These are phyloP conservation scores for Limenitis arthemis DNA, from an alignment of 2,888 invertebrate genomes.

Conservation along the genomic window DNA sequence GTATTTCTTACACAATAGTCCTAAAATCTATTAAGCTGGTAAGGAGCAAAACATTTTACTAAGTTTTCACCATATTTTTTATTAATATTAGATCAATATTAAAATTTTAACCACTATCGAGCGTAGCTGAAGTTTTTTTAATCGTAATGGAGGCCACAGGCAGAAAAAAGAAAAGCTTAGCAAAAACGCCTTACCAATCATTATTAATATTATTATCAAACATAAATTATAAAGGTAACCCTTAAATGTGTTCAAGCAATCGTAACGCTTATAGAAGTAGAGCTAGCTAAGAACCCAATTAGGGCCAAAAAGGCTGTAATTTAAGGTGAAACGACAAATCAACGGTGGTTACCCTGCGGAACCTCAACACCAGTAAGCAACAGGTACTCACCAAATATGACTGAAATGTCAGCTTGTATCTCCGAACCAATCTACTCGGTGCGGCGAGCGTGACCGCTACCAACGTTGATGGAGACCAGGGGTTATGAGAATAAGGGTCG, in stretches of 20 bases:
- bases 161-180: too few relatives aligned
- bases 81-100: too few relatives aligned
- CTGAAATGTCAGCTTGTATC: slow-evolving; percentile 10
- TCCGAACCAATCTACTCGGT: slow-evolving; percentile 3
- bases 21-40: too few relatives aligned
- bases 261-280: neutral
- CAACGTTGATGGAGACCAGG: neutral
- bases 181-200: too few relatives aligned
- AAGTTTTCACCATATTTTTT: too few relatives aligned
- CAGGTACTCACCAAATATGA: slow-evolving; percentile 11
- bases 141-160: too few relatives aligned
- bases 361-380: slow-evolving; percentile 7
- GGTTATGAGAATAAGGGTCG: neutral
- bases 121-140: too few relatives aligned
- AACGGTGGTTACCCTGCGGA: slow-evolving; percentile 6
- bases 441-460: slow-evolving; percentile 3
- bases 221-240: neutral
- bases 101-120: too few relatives aligned
- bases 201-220: neutral
- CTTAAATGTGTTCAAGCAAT: slow-evolving; percentile 1
- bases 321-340: slow-evolving; percentile 1
- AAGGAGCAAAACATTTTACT: too few relatives aligned
- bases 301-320: neutral
- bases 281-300: slow-evolving; percentile 2
- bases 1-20: too few relatives aligned